These are phyloP conservation scores for Aspidoscelis tigris DNA, from an alignment of 2,113 vertebrate genomes.

Conservation along the genomic window DNA sequence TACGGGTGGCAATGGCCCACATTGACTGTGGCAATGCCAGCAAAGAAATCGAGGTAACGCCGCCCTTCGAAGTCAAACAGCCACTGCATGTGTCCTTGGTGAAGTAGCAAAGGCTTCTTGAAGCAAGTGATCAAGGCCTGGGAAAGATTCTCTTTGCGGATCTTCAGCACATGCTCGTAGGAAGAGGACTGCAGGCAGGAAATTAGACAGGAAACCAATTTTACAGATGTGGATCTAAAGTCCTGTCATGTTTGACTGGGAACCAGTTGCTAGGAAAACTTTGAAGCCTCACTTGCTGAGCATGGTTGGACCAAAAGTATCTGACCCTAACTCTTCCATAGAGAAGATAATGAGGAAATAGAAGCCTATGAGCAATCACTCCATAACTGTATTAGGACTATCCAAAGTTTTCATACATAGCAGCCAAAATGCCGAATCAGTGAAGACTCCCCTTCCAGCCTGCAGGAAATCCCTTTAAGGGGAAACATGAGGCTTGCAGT, in stretches of 20 bases:
- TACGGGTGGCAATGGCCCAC: constrained; percentile 97
- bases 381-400: neutral
- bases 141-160: constrained; percentile 77
- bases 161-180: constrained; percentile 76
- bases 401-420: too few species aligned
- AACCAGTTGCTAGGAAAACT: neutral
- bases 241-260: too few species aligned
- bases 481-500: too few species aligned
- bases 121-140: constrained; percentile 78
- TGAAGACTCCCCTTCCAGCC: too few species aligned
- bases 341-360: neutral
- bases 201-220: neutral
- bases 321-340: neutral
- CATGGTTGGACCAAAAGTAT: neutral
- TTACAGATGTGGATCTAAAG: neutral
- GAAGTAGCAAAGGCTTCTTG: constrained; percentile 84
- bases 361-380: neutral
- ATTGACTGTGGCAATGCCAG: constrained; percentile 90
- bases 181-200: constrained; percentile 64
- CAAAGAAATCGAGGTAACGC: constrained; percentile 93
- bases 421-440: too few species aligned
- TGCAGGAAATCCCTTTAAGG: too few species aligned
- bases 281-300: neutral
- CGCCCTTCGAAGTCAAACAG: constrained; percentile 89
- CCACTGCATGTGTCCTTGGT: constrained; percentile 96